A percentile compares a stretch with the other conserved stretches of the same genome.
Evolutionary conservation across 2,113 vertebrate species (phyloP).

Genomic region (Triplophysa siluroides): DNA sequence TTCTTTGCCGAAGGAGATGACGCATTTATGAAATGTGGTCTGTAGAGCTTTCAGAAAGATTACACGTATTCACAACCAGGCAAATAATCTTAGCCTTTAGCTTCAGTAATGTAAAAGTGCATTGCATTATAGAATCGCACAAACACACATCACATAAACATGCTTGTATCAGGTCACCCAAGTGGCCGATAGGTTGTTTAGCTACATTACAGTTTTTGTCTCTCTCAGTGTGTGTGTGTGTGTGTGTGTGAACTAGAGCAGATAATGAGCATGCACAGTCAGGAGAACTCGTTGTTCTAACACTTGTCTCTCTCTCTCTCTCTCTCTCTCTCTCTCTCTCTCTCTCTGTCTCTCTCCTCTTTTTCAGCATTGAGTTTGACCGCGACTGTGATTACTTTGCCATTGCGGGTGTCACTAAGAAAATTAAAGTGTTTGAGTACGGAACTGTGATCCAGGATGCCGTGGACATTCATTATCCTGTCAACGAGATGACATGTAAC

Average conservation of each 20-base stretch:
- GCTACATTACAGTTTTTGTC: neutral
- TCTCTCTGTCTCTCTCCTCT: neutral
- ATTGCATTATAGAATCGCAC: neutral
- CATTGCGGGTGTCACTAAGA: slow-evolving; percentile 98
- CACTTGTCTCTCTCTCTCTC: slow-evolving; percentile 20
- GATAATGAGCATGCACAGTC: slow-evolving; percentile 8
- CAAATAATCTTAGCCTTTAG: neutral
- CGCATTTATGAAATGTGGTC: neutral
- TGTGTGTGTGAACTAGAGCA: neutral
- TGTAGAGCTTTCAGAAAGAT: neutral
- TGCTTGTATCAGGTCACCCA: neutral
- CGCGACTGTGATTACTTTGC: slow-evolving; percentile 99
- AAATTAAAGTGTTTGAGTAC: slow-evolving; percentile 99
- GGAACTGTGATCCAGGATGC: slow-evolving; percentile 99
- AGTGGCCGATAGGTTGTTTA: neutral
- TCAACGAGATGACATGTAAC: slow-evolving; percentile 99
- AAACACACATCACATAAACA: neutral
- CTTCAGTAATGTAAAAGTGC: neutral
- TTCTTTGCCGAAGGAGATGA: too few species aligned
- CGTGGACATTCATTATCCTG: slow-evolving; percentile 98
- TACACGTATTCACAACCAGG: neutral
- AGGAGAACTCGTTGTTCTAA: slow-evolving; percentile 29
- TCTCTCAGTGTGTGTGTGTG: neutral
- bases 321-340: neutral
- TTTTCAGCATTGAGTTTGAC: slow-evolving; percentile 94